Conservation (phyloP, 53 echinoderm and acorn worm genomes). For the Antedon mediterranea region DNA sequence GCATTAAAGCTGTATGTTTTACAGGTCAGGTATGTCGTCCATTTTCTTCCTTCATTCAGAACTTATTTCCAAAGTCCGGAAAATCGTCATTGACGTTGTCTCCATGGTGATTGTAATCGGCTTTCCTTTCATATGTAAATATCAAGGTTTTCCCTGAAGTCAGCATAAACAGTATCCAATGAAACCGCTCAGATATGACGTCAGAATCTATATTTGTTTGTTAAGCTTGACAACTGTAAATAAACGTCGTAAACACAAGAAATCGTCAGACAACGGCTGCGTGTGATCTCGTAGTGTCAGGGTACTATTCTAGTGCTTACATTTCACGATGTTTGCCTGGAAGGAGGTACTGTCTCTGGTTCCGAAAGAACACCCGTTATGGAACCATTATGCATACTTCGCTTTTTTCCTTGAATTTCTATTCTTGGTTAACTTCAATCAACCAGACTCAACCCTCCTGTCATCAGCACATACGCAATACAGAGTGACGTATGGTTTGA, state of each 20-base stretch:
- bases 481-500: neutral
- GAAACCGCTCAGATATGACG: neutral
- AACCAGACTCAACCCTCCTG: neutral
- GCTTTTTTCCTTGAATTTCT: neutral
- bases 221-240: neutral
- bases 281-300: neutral
- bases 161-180: neutral
- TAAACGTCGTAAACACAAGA: neutral
- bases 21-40: too few relatives aligned
- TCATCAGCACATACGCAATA: neutral
- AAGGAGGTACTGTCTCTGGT: slow-evolving; percentile 51
- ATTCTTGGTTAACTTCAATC: neutral
- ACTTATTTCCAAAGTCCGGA: too few relatives aligned
- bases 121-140: too few relatives aligned
- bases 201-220: neutral
- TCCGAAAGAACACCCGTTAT: neutral
- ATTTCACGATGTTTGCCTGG: slow-evolving; percentile 39
- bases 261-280: neutral
- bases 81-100: too few relatives aligned
- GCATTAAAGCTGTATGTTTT: too few relatives aligned
- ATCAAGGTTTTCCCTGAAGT: neutral
- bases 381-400: neutral
- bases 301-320: neutral
- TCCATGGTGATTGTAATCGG: too few relatives aligned
- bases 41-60: too few relatives aligned